Conservation (phyloP, 2,888 invertebrate genomes). For the Conops quadrifasciatus region DNA sequence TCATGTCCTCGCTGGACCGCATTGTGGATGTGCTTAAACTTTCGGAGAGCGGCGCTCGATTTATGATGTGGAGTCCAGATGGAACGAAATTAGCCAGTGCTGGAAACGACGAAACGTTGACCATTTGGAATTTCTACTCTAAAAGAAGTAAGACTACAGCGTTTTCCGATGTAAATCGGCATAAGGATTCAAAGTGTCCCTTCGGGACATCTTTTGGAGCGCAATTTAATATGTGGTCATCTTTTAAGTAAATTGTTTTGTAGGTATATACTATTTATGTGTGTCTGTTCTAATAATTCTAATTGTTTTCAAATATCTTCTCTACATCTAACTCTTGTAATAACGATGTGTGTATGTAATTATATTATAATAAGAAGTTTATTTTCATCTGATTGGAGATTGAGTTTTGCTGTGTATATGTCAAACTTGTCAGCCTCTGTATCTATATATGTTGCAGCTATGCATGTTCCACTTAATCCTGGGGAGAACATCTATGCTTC, state of each 20-base stretch:
- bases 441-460: too few species aligned
- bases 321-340: neutral
- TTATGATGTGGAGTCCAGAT: conserved; percentile 61
- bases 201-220: conserved; percentile 40
- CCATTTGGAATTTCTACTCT: conserved; percentile 63
- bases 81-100: conserved; percentile 60
- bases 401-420: too few species aligned
- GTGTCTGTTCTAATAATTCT: too few species aligned
- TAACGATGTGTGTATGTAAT: too few species aligned
- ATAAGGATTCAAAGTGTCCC: conserved; percentile 26
- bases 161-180: conserved; percentile 11
- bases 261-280: neutral
- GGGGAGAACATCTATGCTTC: too few species aligned
- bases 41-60: conserved; percentile 56
- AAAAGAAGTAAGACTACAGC: conserved; percentile 20
- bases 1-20: conserved; percentile 60
- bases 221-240: conserved; percentile 44
- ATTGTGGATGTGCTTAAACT: conserved; percentile 59
- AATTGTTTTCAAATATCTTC: neutral
- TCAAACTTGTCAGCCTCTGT: too few species aligned
- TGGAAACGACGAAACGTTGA: conserved; percentile 63
- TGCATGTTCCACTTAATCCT: too few species aligned
- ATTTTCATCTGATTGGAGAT: too few species aligned
- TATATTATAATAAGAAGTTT: too few species aligned
- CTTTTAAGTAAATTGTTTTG: conserved; percentile 41